Conservation (phyloP, 53 echinoderm and acorn worm genomes). For the Patiria pectinifera region DNA sequence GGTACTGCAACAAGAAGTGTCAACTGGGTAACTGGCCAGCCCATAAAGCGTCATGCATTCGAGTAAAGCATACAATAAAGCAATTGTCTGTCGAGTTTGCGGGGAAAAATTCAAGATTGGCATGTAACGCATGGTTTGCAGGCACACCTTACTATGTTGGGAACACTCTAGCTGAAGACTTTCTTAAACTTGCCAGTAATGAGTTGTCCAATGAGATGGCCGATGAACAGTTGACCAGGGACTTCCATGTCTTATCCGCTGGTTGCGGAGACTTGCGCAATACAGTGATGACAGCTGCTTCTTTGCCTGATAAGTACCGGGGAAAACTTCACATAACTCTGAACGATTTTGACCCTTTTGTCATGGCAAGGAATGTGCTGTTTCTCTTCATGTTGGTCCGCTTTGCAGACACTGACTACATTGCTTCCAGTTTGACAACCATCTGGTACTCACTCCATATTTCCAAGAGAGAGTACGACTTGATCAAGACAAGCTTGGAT, state of each 20-base stretch:
- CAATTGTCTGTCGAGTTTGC: background rate
- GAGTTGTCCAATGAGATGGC: background rate
- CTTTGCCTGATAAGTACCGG: conserved; percentile 55
- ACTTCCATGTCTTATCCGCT: conserved; percentile 57
- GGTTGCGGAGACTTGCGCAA: conserved; percentile 67
- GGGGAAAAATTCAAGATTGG: background rate
- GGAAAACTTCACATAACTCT: conserved; percentile 60
- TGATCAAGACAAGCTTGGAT: conserved; percentile 38
- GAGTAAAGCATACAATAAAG: background rate
- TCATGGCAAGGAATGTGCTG: conserved; percentile 69
- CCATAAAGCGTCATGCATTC: conserved; percentile 43
- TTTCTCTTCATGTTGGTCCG: conserved; percentile 68
- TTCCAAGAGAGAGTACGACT: conserved; percentile 42
- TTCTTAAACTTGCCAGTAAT: background rate
- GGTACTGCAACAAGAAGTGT: conserved; percentile 50
- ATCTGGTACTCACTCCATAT: conserved; percentile 66
- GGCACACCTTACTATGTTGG: background rate
- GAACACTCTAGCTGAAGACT: background rate
- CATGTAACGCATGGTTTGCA: background rate
- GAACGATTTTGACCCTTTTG: conserved; percentile 69
- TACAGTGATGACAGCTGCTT: conserved; percentile 54
- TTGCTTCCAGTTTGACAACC: conserved; percentile 51
- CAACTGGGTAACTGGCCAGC: conserved; percentile 40
- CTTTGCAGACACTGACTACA: conserved; percentile 26
- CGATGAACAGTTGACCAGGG: background rate